Evolutionary conservation across 2,113 vertebrate genomes (phyloP).

Genomic region (Myotis yumanensis): DNA sequence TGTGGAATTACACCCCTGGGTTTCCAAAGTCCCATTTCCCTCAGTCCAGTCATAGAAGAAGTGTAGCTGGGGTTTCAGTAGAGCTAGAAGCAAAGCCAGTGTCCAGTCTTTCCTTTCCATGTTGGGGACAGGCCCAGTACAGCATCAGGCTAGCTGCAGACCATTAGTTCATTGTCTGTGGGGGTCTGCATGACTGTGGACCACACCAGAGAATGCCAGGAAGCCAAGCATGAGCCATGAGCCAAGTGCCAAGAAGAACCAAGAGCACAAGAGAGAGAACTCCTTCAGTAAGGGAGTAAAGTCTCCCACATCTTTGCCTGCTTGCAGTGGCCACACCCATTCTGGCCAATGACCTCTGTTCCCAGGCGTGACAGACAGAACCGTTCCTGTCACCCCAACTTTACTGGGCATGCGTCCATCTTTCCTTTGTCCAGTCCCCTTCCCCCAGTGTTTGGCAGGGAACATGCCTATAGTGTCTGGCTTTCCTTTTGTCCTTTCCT

Average conservation of each 20-base stretch:
- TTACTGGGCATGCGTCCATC: background rate
- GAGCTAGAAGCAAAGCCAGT: background rate
- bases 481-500: background rate
- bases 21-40: background rate
- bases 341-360: background rate
- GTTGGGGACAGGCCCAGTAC: background rate
- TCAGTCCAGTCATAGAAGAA: background rate
- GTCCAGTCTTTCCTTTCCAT: background rate
- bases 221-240: background rate
- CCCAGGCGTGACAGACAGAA: background rate
- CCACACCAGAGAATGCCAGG: background rate
- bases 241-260: background rate
- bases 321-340: background rate
- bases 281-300: background rate
- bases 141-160: background rate
- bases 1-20: background rate
- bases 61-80: background rate
- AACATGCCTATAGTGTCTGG: background rate
- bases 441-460: background rate
- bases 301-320: background rate
- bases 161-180: background rate
- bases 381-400: background rate
- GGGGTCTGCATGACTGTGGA: background rate
- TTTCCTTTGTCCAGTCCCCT: background rate
- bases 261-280: background rate